Evolutionary conservation across 1,140 invertebrate species (phyloP).

Genomic region (Drosophila paulistorum): DNA sequence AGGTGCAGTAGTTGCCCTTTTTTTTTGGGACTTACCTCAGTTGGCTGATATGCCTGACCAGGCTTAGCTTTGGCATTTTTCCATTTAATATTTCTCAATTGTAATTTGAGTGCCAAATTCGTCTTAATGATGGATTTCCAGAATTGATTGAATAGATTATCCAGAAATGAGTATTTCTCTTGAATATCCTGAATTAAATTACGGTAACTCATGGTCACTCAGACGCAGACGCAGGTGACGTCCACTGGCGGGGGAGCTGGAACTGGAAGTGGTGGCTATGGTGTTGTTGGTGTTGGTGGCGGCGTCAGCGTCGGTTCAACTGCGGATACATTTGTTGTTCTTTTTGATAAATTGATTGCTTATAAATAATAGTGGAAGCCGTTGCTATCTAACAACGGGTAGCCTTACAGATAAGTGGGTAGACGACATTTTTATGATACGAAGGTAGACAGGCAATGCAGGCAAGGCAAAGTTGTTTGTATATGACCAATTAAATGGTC

Average conservation of each 20-base stretch:
- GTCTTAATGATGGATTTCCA: conserved; percentile 75
- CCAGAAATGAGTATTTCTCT: conserved; percentile 74
- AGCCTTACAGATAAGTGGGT: conserved; percentile 2
- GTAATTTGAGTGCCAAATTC: conserved; percentile 63
- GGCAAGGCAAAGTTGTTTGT: not conserved
- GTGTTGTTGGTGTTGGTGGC: not conserved
- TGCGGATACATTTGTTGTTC: conserved; percentile 18
- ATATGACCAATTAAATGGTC: not conserved
- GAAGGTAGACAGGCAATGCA: not conserved
- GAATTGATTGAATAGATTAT: conserved; percentile 68
- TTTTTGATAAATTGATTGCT: conserved; percentile 24
- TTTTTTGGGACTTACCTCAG: conserved; percentile 78
- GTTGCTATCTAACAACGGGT: conserved; percentile 8
- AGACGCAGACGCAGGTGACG: too few relatives aligned
- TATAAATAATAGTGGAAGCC: conserved; percentile 10
- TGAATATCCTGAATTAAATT: conserved; percentile 68
- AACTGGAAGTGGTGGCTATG: conserved; percentile 28
- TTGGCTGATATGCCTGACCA: conserved; percentile 85
- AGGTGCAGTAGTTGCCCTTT: too few relatives aligned
- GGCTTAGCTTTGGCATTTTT: conserved; percentile 85
- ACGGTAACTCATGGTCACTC: conserved; percentile 39
- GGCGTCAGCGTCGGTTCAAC: conserved; percentile 4
- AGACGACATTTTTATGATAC: not conserved
- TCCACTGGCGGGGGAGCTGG: too few relatives aligned
- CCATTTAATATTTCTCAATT: conserved; percentile 81